Evolutionary conservation across 2,888 invertebrate species (phyloP).

Genomic region (Fissipunctia ypsillon): DNA sequence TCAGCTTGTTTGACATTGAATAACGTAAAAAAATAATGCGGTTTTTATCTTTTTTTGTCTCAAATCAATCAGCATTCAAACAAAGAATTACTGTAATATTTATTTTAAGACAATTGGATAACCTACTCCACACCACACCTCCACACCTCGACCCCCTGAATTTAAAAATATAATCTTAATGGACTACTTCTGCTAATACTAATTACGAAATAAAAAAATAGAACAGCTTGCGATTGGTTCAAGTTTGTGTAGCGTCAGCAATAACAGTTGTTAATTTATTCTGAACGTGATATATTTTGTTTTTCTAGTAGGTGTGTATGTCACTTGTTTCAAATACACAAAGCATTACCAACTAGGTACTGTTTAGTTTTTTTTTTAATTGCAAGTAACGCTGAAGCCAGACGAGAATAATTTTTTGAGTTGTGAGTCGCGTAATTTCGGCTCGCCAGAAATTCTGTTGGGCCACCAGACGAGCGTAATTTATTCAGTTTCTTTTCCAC

Average conservation of each 20-base stretch:
- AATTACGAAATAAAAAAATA: slow-evolving; percentile 83
- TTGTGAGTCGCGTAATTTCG: too few relatives aligned
- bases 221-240: slow-evolving; percentile 78
- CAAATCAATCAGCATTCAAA: slow-evolving; percentile 44
- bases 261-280: background rate
- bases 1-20: background rate
- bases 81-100: slow-evolving; percentile 31
- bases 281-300: background rate
- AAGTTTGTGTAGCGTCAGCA: slow-evolving; percentile 70
- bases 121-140: slow-evolving; percentile 1
- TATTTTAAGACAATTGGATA: slow-evolving; percentile 37
- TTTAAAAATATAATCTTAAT: slow-evolving; percentile 83
- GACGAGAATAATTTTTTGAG: too few relatives aligned
- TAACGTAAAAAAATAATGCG: background rate
- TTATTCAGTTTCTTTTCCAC: too few relatives aligned
- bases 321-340: background rate
- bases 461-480: too few relatives aligned
- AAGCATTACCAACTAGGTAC: background rate
- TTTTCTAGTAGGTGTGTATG: background rate
- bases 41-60: background rate
- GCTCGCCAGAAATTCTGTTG: too few relatives aligned
- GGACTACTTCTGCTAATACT: slow-evolving; percentile 83
- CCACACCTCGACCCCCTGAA: slow-evolving; percentile 48
- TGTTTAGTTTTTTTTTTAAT: background rate
- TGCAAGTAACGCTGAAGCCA: too few relatives aligned